phyloP scores from a whole-genome alignment of 2,888 invertebrate species.

The Agriopis leucophaearia region DNA sequence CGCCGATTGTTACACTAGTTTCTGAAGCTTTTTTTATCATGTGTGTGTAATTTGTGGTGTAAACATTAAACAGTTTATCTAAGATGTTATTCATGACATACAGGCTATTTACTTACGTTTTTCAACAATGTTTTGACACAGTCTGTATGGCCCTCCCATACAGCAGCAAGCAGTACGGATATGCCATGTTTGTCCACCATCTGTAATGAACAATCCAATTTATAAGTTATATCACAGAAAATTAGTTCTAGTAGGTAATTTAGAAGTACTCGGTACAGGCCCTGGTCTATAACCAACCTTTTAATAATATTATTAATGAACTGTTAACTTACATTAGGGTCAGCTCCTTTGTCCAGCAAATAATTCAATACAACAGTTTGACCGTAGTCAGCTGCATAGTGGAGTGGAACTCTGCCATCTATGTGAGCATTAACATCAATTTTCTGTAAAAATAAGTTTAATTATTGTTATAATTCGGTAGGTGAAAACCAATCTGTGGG shows the following conservation, averaged over 20 bases:
- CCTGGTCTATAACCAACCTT: too few species aligned
- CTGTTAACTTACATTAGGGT: conserved; percentile 91
- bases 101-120: conserved; percentile 87
- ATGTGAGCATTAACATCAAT: conserved; percentile 95
- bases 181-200: conserved; percentile 98
- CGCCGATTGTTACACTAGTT: too few species aligned
- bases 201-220: conserved; percentile 79
- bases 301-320: not conserved
- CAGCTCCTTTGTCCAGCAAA: conserved; percentile 95
- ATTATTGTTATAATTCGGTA: not conserved
- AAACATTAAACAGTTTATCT: too few species aligned
- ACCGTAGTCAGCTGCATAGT: conserved; percentile 98
- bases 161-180: conserved; percentile 96
- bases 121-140: conserved; percentile 95
- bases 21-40: too few species aligned
- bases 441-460: conserved; percentile 79
- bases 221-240: not conserved
- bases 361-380: conserved; percentile 95
- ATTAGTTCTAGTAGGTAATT: too few species aligned
- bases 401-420: conserved; percentile 95
- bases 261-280: too few species aligned
- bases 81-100: not conserved
- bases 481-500: not conserved
- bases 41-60: too few species aligned
- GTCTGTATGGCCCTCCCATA: conserved; percentile 98